phyloP scores from a whole-genome alignment of 2,888 invertebrate species.

The Cremastobaeus sp. region DNA sequence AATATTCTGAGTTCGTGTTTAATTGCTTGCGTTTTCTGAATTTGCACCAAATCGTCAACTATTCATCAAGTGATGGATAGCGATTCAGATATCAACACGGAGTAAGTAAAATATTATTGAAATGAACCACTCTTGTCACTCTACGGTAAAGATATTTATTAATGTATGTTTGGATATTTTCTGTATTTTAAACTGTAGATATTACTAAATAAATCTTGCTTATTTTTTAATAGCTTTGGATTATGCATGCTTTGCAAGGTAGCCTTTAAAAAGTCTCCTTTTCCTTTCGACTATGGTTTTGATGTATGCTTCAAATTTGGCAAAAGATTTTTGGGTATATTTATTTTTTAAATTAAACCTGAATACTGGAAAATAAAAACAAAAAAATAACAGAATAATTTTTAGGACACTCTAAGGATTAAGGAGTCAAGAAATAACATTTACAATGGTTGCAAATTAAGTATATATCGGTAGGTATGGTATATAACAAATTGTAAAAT shows the following conservation, averaged over 20 bases:
- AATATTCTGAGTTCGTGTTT: no score
- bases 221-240: no score
- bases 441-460: background rate
- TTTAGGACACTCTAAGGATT: slow-evolving; percentile 4
- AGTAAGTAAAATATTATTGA: no score
- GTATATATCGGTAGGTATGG: background rate
- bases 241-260: background rate
- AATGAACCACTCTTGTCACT: no score
- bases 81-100: no score
- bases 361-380: background rate
- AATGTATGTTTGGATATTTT: no score
- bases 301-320: background rate
- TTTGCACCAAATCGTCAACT: no score
- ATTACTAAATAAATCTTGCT: no score
- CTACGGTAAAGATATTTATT: no score
- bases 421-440: background rate
- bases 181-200: no score
- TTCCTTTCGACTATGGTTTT: background rate
- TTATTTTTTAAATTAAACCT: background rate
- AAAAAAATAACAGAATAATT: background rate
- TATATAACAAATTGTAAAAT: background rate
- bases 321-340: background rate
- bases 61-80: no score
- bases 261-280: background rate
- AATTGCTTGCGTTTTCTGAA: no score